A percentile compares a stretch with the other conserved stretches of the same genome.
Evolutionary conservation across 1,140 invertebrate genomes (phyloP).

Genomic region (Drosophila erecta): DNA sequence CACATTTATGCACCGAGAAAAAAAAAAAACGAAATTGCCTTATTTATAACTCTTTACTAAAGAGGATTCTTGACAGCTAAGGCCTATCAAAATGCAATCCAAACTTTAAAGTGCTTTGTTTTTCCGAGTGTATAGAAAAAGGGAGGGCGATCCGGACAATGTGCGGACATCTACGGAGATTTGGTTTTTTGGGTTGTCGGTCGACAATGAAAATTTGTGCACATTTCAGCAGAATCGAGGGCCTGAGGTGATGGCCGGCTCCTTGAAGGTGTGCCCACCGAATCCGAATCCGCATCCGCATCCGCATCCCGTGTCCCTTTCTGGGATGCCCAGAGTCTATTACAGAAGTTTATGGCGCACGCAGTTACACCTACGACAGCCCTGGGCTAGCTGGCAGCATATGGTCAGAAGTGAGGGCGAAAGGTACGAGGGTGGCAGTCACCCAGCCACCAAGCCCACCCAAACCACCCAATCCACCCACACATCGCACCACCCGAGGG

Average conservation of each 20-base stretch:
- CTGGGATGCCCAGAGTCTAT: constrained; percentile 64
- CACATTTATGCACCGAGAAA: constrained; percentile 3
- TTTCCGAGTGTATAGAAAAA: background rate
- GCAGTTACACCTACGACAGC: constrained; percentile 76
- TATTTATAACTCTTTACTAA: background rate
- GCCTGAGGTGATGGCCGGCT: constrained; percentile 65
- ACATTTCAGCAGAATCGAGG: constrained; percentile 76
- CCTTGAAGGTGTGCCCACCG: constrained; percentile 67
- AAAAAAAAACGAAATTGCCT: background rate
- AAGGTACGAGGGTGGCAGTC: constrained; percentile 19
- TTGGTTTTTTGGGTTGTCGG: constrained; percentile 63
- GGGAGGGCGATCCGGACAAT: constrained; percentile 46
- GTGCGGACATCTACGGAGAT: constrained; percentile 75
- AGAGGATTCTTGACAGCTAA: background rate
- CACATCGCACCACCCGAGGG: constrained; percentile 3
- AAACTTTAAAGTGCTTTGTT: background rate
- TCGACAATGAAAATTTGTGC: constrained; percentile 74
- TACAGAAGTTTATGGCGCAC: constrained; percentile 78
- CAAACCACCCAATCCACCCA: background rate
- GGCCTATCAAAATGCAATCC: background rate
- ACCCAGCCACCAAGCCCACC: background rate
- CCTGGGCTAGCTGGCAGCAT: constrained; percentile 58
- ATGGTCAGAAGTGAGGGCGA: constrained; percentile 58
- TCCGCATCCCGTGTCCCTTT: constrained; percentile 48
- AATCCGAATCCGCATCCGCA: background rate